A percentile compares a stretch with the other conserved stretches of the same genome.
Conservation (phyloP, 2,113 vertebrate species). For the Myotis lucifugus region DNA sequence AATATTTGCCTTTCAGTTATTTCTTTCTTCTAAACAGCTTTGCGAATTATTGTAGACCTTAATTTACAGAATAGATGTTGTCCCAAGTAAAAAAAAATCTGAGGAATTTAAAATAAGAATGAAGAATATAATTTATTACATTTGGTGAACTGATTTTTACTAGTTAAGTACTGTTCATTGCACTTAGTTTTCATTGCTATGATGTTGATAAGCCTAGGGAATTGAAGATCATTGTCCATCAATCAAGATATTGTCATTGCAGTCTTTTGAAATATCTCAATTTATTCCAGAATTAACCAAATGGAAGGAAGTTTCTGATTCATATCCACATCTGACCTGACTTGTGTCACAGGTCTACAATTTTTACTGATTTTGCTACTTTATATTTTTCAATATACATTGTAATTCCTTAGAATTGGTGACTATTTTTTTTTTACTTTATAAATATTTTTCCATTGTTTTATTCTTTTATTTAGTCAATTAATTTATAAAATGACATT, state of each 20-base stretch:
- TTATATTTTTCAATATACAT: neutral
- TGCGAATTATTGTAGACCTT: neutral
- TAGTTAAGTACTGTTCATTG: neutral
- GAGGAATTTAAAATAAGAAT: slow-evolving; percentile 36
- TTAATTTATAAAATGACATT: neutral
- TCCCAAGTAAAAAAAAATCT: neutral
- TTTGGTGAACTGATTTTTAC: neutral
- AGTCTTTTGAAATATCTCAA: neutral
- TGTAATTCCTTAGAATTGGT: neutral
- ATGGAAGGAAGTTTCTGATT: neutral
- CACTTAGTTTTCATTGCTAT: neutral
- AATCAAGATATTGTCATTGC: neutral
- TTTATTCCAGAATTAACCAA: slow-evolving; percentile 11
- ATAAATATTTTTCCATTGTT: neutral
- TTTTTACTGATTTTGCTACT: neutral
- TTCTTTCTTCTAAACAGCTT: neutral
- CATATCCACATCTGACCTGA: neutral
- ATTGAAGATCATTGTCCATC: neutral
- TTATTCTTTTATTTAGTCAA: neutral
- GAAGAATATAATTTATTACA: neutral
- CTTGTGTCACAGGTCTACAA: neutral
- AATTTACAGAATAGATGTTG: neutral
- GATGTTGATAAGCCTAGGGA: neutral
- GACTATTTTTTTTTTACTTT: neutral
- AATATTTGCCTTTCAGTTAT: neutral